phyloP scores from a whole-genome alignment of 1,140 invertebrate species.

The Nymphalis io region DNA sequence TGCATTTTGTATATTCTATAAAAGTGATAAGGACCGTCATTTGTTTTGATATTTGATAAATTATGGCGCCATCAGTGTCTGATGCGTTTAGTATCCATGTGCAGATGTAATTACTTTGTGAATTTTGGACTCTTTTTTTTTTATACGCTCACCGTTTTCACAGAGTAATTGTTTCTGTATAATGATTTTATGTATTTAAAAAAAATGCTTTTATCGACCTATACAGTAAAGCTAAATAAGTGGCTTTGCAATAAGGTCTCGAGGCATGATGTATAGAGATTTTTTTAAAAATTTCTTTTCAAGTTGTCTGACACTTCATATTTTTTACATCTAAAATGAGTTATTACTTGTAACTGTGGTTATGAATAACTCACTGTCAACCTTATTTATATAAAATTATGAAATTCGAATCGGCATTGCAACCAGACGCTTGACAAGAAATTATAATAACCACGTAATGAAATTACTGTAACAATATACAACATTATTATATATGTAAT shows the following conservation, averaged over 20 bases:
- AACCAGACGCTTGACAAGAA: slow-evolving; percentile 72
- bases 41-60: slow-evolving; percentile 80
- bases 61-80: slow-evolving; percentile 74
- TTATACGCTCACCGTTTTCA: slow-evolving; percentile 78
- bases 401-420: slow-evolving; percentile 41
- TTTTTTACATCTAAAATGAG: slow-evolving; percentile 45
- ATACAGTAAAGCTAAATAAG: slow-evolving; percentile 58
- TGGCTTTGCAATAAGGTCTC: slow-evolving; percentile 69
- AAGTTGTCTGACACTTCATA: slow-evolving; percentile 61
- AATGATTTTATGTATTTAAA: slow-evolving; percentile 71
- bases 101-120: slow-evolving; percentile 74
- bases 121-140: slow-evolving; percentile 65
- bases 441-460: slow-evolving; percentile 77
- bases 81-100: slow-evolving; percentile 68
- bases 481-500: slow-evolving; percentile 74
- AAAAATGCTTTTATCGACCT: slow-evolving; percentile 71
- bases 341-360: slow-evolving; percentile 27
- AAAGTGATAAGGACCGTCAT: slow-evolving; percentile 80
- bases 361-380: slow-evolving; percentile 11
- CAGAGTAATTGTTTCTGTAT: slow-evolving; percentile 73
- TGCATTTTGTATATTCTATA: slow-evolving; percentile 82
- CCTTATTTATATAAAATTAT: slow-evolving; percentile 21
- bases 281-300: slow-evolving; percentile 77
- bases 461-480: slow-evolving; percentile 80
- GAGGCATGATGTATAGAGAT: slow-evolving; percentile 78